phyloP scores from a whole-genome alignment of 1,140 invertebrate genomes.

The Stratiolaelaps scimitus region DNA sequence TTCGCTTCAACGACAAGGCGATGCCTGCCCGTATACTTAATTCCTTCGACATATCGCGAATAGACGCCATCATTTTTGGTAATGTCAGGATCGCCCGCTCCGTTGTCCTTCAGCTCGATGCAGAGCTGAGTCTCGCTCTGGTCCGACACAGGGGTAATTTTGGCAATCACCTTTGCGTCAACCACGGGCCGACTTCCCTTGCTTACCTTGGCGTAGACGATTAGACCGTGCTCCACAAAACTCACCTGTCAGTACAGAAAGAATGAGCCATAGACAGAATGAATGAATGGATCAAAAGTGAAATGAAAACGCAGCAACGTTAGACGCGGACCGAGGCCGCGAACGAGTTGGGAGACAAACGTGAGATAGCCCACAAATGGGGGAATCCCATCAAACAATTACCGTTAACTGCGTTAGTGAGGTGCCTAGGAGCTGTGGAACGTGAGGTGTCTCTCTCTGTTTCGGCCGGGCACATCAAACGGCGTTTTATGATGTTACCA shows the following conservation, averaged over 20 bases:
- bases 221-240: neutral
- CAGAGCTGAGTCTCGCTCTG: constrained; percentile 19
- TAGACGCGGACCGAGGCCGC: too few relatives aligned
- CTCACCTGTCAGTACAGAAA: constrained; percentile 26
- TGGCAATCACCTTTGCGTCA: constrained; percentile 26
- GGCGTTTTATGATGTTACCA: too few relatives aligned
- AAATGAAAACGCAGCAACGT: too few relatives aligned
- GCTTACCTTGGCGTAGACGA: constrained; percentile 23
- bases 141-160: constrained; percentile 24
- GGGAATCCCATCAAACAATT: too few relatives aligned
- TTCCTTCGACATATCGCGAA: constrained; percentile 21
- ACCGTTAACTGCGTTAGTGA: too few relatives aligned
- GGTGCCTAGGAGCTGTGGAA: too few relatives aligned
- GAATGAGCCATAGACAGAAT: too few relatives aligned
- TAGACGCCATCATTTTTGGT: constrained; percentile 20
- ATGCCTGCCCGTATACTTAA: constrained; percentile 14
- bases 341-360: too few relatives aligned
- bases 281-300: too few relatives aligned
- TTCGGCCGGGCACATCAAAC: too few relatives aligned
- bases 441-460: too few relatives aligned
- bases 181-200: constrained; percentile 23
- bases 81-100: constrained; percentile 14
- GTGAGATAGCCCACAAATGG: too few relatives aligned
- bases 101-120: constrained; percentile 19
- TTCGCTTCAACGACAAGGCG: constrained; percentile 13